Conservation (phyloP, 2,113 vertebrate genomes). For the Gymnorhina tibicen region DNA sequence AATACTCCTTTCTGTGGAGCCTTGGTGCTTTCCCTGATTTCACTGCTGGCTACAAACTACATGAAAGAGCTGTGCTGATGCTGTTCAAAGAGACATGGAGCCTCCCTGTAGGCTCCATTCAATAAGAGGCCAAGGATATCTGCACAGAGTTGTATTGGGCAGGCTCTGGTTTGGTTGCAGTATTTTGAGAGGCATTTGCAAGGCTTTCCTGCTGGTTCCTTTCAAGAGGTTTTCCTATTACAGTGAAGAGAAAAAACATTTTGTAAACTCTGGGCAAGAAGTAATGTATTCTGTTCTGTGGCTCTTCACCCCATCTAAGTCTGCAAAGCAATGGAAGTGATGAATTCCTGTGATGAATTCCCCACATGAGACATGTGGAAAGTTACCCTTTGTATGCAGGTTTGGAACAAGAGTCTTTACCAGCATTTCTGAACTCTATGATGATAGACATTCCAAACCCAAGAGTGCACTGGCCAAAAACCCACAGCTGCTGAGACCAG, state of each 20-base stretch:
- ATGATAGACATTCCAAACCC: neutral
- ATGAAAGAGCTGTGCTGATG: neutral
- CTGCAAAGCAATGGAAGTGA: neutral
- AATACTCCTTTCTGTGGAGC: neutral
- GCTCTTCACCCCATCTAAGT: neutral
- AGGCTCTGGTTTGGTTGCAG: neutral
- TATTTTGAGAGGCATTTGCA: neutral
- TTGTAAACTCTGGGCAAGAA: neutral
- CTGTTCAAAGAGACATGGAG: neutral
- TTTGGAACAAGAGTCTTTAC: neutral
- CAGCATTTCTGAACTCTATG: neutral
- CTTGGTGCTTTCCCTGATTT: neutral
- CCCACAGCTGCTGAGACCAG: neutral
- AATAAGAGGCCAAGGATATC: neutral
- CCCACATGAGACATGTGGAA: neutral
- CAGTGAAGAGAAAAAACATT: neutral
- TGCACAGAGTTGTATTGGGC: neutral
- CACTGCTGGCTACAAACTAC: neutral
- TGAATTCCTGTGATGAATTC: neutral
- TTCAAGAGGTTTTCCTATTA: neutral
- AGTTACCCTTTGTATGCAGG: neutral
- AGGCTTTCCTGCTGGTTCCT: neutral
- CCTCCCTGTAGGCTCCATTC: neutral
- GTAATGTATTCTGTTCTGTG: neutral
- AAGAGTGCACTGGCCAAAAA: neutral